phyloP scores from a whole-genome alignment of 2,797 vertebrate genomes.

The Schizopygopsis malacanthus region DNA sequence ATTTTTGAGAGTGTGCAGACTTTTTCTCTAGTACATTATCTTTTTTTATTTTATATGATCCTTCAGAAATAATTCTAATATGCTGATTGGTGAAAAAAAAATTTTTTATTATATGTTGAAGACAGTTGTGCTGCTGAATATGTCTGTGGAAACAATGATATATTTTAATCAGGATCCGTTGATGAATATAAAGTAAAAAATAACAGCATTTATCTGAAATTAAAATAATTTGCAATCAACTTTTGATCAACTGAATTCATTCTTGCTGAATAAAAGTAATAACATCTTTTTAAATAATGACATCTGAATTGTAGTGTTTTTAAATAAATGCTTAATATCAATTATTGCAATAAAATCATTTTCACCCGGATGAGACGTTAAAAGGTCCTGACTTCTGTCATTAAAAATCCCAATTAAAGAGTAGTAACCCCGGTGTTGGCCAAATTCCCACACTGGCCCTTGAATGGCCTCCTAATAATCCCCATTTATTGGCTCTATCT shows the following conservation, averaged over 20 bases:
- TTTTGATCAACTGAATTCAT: not conserved
- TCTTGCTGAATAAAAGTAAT: not conserved
- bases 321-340: too few species aligned
- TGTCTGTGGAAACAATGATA: not conserved
- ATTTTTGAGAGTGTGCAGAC: too few species aligned
- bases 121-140: not conserved
- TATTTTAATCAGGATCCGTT: not conserved
- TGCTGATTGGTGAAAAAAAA: not conserved
- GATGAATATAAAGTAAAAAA: not conserved
- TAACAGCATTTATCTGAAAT: not conserved
- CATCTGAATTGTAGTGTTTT: too few species aligned
- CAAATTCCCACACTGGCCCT: too few species aligned
- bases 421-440: too few species aligned
- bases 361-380: too few species aligned
- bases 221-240: not conserved
- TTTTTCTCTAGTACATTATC: too few species aligned
- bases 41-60: not conserved
- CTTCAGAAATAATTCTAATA: not conserved
- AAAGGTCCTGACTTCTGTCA: too few species aligned
- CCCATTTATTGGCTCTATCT: too few species aligned
- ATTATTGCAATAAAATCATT: too few species aligned
- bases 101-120: not conserved
- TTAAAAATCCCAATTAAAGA: too few species aligned
- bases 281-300: not conserved
- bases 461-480: too few species aligned